phyloP scores from a whole-genome alignment of 2,888 invertebrate species.

The Acholoe squamosa region DNA sequence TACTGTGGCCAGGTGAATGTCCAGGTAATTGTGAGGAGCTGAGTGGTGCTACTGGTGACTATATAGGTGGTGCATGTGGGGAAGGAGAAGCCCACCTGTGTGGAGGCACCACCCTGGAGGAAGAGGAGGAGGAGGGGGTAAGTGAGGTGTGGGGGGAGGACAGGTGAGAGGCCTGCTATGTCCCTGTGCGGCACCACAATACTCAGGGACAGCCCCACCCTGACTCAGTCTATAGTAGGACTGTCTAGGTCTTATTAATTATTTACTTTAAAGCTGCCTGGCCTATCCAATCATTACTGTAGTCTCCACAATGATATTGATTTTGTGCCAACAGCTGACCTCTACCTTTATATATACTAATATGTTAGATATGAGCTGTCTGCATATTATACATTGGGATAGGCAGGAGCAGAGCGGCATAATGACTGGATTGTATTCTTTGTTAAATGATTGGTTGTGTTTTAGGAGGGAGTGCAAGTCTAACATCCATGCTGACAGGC shows the following conservation, averaged over 20 bases:
- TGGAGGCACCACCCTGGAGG: constrained; percentile 17
- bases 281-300: too few species aligned
- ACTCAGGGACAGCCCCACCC: constrained; percentile 31
- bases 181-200: background rate
- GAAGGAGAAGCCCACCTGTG: background rate
- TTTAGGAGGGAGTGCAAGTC: background rate
- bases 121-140: background rate
- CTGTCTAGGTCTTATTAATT: background rate
- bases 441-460: too few species aligned
- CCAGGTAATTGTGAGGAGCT: background rate
- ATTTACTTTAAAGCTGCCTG: background rate
- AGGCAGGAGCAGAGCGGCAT: too few species aligned
- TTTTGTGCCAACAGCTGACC: too few species aligned
- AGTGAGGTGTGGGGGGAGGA: constrained; percentile 23
- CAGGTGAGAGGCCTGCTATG: constrained; percentile 41
- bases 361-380: too few species aligned
- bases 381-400: too few species aligned
- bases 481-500: background rate
- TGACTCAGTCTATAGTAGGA: background rate
- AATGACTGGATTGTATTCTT: too few species aligned
- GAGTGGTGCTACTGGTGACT: background rate
- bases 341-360: too few species aligned
- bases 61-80: too few species aligned
- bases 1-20: background rate
- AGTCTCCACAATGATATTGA: too few species aligned